A percentile compares a stretch with the other conserved stretches of the same genome.
These are phyloP conservation scores for Ctenomys sociabilis DNA, from an alignment of 2,113 vertebrate genomes.

Conservation along the genomic window DNA sequence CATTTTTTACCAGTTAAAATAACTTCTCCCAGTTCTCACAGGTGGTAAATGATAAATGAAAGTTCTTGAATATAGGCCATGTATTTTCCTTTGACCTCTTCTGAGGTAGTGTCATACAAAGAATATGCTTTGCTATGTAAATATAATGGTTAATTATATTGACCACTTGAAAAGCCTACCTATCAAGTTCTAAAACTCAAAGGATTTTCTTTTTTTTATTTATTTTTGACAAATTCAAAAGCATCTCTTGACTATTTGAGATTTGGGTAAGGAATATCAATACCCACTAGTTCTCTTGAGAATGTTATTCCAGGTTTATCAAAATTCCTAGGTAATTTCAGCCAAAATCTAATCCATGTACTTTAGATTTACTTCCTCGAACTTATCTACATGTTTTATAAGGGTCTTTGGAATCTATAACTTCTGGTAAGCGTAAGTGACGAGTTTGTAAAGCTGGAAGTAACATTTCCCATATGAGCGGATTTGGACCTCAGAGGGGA, in stretches of 20 bases:
- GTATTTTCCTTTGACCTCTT: not conserved
- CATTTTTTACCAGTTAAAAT: not conserved
- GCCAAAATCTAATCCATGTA: conserved; percentile 66
- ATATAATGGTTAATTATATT: not conserved
- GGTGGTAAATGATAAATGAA: not conserved
- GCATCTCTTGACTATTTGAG: conserved; percentile 54
- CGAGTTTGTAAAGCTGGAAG: conserved; percentile 60
- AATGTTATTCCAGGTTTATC: conserved; percentile 39
- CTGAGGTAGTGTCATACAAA: not conserved
- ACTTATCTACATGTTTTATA: conserved; percentile 2
- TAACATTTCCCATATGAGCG: not conserved
- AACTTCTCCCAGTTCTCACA: not conserved
- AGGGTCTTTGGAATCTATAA: not conserved
- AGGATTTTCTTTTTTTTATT: not conserved
- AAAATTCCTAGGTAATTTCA: conserved; percentile 52
- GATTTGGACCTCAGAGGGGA: conserved; percentile 32
- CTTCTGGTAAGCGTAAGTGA: conserved; percentile 30
- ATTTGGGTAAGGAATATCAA: conserved; percentile 60
- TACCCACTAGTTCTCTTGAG: conserved; percentile 46
- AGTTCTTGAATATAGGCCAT: not conserved
- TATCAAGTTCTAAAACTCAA: conserved; percentile 24
- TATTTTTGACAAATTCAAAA: not conserved
- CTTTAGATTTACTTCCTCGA: conserved; percentile 27
- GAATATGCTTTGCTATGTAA: not conserved
- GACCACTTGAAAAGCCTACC: too few species aligned